Evolutionary conservation across 2,797 vertebrate genomes (phyloP), one percentile per base, ranked within the genome.

Genomic region (Lepilemur ruficaudatus): DNA sequence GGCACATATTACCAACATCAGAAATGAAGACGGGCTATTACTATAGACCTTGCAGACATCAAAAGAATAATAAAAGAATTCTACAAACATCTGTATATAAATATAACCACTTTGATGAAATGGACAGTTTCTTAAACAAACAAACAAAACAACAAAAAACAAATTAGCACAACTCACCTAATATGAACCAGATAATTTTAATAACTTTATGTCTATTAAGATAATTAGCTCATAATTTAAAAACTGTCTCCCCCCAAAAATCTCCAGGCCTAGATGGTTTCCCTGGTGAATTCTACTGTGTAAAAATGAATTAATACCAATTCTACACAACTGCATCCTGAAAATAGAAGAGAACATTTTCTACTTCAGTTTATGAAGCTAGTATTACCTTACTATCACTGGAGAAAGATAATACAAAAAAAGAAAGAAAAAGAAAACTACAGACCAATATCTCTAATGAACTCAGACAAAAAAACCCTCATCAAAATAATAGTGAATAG

Each of bases 141-240:
- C 23, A 59, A 59, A 59, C 55, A 59, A 25, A 59, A 25, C 23
- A 72, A 41, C 61, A 32, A 63, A 48, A 63, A 73, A n/a, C 12
- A 87, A 72, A 41, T 70, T 63, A 48, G 11, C 61, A 22, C 1
- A 50, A 65, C 61, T 87, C 7, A 57, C 28, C 52, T 90, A 90
- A 63, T 57, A 59, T 67, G 38, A 78, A 78, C 59, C 4, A 70
- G 63, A 48, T 11, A 52, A 63, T 63, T 48, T 84, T 46, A 79
- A 70, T 57, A 83, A 48, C 43, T 72, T 84, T 78, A 41, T 65
- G 15, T 63, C 72, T 38, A 23, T 25, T 67, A 81, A 86, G 41
- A n/a, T 80, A 93, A 92, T 52, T 70, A 84, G 23, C 70, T 75
- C 46, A 78, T 78, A 78, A 72, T 84, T 93, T 93, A 43, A 70